Base-by-base conservation (phyloP, 23 tunicate genomes). In the Trididemnum miniatum region DNA sequence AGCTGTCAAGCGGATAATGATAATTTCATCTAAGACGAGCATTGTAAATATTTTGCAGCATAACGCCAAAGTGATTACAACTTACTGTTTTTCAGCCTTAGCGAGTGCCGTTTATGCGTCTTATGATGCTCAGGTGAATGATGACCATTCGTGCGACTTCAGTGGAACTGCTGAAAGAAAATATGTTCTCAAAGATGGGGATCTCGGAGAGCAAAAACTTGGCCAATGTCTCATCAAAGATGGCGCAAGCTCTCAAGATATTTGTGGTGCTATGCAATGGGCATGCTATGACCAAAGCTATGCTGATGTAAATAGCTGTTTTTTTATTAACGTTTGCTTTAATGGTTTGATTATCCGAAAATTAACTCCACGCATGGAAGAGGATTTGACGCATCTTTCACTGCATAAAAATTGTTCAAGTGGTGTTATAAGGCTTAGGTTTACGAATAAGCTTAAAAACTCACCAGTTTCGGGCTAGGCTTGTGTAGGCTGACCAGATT, bases 251-350 rank as follows among this genome's bases (percentile, higher is more conserved):
- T 82, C 89, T 3, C 0, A 31, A 0, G 93, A 80, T 31, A 88
- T 93, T 28, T 93, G 98, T 59, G 98, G 94, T 1, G 65, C 87
- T n/a, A 84, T 93, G 89, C 75, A 73, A 35, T 93, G 98, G 98
- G 84, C 98, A 22, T 93, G 98, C 71, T 74, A 73, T 35, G 83
- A 72, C 38, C 89, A 93, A 35, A 73, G 31, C 76, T 93, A 93
- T 54, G 93, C 98, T 29, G 89, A 88, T 75, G 98, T 93, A 79
- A 84, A 89, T 84, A 49, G 1, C 3, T 62, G 29, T 26, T 12
- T 44, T 7, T n/a, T n/a, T n/a, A n/a, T n/a, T n/a, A n/a, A n/a
- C n/a, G n/a, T n/a, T n/a, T n/a, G n/a, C n/a, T n/a, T n/a, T n/a
- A n/a, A n/a, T n/a, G n/a, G n/a, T n/a, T n/a, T n/a, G n/a, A n/a